phyloP scores from a whole-genome alignment of 2,888 invertebrate genomes.

The Cataglyphis rosenhaueri region DNA sequence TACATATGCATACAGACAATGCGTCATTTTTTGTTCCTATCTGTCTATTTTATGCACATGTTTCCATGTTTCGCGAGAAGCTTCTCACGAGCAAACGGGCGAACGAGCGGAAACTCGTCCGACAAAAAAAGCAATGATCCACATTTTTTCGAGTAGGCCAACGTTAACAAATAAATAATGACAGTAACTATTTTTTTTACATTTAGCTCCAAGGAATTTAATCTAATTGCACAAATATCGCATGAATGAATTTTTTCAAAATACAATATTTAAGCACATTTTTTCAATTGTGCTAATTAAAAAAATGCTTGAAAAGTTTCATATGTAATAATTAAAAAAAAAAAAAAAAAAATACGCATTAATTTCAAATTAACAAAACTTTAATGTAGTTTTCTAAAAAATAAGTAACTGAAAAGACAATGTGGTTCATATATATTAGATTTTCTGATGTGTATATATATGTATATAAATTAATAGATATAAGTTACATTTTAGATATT shows the following conservation, averaged over 20 bases:
- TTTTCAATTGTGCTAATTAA: background rate
- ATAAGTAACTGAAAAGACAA: background rate
- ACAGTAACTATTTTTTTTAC: background rate
- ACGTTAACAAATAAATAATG: background rate
- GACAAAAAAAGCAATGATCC: background rate
- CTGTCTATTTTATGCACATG: background rate
- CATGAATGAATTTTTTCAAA: background rate
- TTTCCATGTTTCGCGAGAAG: background rate
- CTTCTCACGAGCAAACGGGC: background rate
- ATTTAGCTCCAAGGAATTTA: background rate
- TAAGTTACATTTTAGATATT: background rate
- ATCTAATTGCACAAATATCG: background rate
- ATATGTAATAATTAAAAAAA: too few species aligned
- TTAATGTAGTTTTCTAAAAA: constrained; percentile 1
- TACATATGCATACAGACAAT: background rate
- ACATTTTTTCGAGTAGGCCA: background rate
- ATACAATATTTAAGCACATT: background rate
- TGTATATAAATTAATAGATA: background rate
- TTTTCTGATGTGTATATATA: too few species aligned
- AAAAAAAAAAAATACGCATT: background rate
- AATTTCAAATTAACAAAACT: background rate
- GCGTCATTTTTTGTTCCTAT: background rate
- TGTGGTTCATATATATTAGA: background rate
- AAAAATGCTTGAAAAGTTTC: too few species aligned
- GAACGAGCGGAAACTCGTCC: background rate